phyloP scores from a whole-genome alignment of 2,888 invertebrate genomes.

The Archips crataeganus region DNA sequence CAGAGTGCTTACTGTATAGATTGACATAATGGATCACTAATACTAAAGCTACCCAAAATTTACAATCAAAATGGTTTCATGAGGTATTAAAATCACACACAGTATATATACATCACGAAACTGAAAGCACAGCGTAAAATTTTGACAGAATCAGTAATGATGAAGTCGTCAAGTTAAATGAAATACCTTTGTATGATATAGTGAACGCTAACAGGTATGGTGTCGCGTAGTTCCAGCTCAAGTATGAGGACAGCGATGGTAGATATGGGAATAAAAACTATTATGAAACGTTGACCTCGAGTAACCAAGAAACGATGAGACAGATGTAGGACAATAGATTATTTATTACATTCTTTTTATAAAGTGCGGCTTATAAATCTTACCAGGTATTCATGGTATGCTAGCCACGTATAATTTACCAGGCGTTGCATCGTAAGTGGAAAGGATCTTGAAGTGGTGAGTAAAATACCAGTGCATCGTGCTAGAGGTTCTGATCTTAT shows the following conservation, averaged over 20 bases:
- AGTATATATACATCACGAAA: too few species aligned
- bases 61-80: too few species aligned
- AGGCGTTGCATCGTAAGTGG: neutral
- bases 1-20: too few species aligned
- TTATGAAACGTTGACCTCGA: slow-evolving; percentile 15
- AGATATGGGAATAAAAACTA: slow-evolving; percentile 36
- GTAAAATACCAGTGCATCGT: neutral
- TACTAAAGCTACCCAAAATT: too few species aligned
- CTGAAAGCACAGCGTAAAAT: neutral
- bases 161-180: neutral
- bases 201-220: slow-evolving; percentile 5
- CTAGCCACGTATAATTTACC: neutral
- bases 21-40: too few species aligned
- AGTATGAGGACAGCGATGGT: slow-evolving; percentile 23
- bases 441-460: neutral
- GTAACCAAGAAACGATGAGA: neutral
- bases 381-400: neutral
- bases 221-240: slow-evolving; percentile 18
- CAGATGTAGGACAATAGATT: slow-evolving; percentile 36
- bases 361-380: neutral
- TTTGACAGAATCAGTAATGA: too few species aligned
- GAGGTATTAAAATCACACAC: too few species aligned
- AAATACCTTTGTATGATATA: slow-evolving; percentile 22
- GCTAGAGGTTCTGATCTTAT: neutral
- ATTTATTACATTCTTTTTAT: slow-evolving; percentile 18